Conservation (phyloP, 2,797 vertebrate genomes). For the Oryzias sinensis region DNA sequence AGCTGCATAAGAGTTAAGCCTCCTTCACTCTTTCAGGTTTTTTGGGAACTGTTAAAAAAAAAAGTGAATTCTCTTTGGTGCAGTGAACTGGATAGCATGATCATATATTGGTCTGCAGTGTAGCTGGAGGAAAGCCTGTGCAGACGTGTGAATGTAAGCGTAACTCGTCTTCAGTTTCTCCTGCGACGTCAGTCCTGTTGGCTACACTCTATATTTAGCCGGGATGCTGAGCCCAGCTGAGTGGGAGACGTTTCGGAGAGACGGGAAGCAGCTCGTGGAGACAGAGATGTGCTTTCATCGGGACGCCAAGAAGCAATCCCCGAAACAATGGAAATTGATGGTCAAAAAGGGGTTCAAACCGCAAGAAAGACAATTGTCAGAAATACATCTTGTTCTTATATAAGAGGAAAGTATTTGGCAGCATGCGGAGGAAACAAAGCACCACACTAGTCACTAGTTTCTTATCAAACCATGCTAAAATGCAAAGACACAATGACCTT, state of each 20-base stretch:
- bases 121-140: not conserved
- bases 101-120: no score
- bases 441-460: not conserved
- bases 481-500: not conserved
- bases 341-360: not conserved
- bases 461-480: not conserved
- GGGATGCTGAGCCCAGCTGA: constrained; percentile 46
- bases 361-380: not conserved
- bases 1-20: not conserved
- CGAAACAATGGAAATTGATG: not conserved
- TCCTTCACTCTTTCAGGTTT: constrained; percentile 8
- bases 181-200: constrained; percentile 55
- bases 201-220: constrained; percentile 71
- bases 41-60: not conserved
- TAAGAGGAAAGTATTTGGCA: no score
- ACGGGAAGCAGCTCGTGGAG: constrained; percentile 49
- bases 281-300: constrained; percentile 22
- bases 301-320: constrained; percentile 13
- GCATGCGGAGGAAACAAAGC: not conserved
- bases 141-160: constrained; percentile 18
- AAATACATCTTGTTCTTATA: no score
- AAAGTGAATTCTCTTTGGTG: constrained; percentile 13
- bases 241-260: constrained; percentile 48
- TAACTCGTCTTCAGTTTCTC: constrained; percentile 55
- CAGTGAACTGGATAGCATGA: constrained; percentile 7